Percentiles rank a stretch among this genome's conserved stretches.
These are phyloP conservation scores for Leguminivora glycinivorella DNA, from an alignment of 1,140 invertebrate species.

Conservation along the genomic window DNA sequence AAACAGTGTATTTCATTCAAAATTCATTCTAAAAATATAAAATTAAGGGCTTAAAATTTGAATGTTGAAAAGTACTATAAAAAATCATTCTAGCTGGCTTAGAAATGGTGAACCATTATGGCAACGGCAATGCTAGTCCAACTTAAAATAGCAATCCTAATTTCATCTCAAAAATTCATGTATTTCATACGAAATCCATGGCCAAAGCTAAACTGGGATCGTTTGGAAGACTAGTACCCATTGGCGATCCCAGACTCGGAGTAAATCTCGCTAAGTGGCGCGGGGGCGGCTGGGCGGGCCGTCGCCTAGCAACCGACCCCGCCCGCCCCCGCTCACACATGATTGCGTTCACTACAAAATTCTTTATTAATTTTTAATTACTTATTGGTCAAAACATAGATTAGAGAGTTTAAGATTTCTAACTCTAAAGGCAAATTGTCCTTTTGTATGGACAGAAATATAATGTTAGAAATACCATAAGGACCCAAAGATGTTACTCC, in stretches of 20 bases:
- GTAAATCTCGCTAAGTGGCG: slow-evolving; percentile 55
- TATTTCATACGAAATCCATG: slow-evolving; percentile 7
- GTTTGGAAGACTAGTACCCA: slow-evolving; percentile 38
- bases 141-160: background rate
- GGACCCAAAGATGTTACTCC: too few relatives aligned
- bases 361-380: slow-evolving; percentile 20
- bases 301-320: slow-evolving; percentile 61
- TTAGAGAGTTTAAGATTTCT: background rate
- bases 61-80: background rate
- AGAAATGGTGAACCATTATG: background rate
- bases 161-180: background rate
- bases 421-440: too few relatives aligned
- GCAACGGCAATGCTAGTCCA: background rate
- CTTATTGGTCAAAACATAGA: background rate
- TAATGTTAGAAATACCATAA: too few relatives aligned
- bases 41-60: too few relatives aligned
- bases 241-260: slow-evolving; percentile 47
- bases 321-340: slow-evolving; percentile 41
- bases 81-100: background rate
- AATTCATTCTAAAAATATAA: background rate
- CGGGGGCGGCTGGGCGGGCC: slow-evolving; percentile 52
- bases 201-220: slow-evolving; percentile 15
- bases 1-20: too few relatives aligned
- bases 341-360: slow-evolving; percentile 17
- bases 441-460: too few relatives aligned